Percentiles rank a stretch among this genome's conserved stretches.
Evolutionary conservation across 2,113 vertebrate genomes (phyloP).

Genomic region (Aphyosemion australe): DNA sequence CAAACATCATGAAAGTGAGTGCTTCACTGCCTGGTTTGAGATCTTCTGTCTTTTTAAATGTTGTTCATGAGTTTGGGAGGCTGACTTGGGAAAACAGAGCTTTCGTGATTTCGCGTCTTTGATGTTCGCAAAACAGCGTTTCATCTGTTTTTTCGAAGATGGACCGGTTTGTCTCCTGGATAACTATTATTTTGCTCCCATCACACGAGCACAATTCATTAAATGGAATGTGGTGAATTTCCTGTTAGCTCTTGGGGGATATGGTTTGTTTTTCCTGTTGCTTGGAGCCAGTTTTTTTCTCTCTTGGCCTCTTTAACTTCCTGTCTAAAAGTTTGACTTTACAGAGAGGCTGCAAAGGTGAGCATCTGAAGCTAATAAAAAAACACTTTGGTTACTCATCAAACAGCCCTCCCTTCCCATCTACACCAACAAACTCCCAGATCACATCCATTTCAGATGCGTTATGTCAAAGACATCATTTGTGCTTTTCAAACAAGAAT

Average conservation of each 20-base stretch:
- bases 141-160: conserved; percentile 62
- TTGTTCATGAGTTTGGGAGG: conserved; percentile 20
- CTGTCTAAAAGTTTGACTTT: conserved; percentile 67
- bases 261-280: conserved; percentile 85
- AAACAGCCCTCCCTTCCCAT: conserved; percentile 11
- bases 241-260: conserved; percentile 83
- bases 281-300: conserved; percentile 70
- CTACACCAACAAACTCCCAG: conserved; percentile 37
- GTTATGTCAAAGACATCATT: conserved; percentile 40
- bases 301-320: conserved; percentile 72
- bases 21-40: conserved; percentile 36
- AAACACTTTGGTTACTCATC: conserved; percentile 54
- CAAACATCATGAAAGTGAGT: conserved; percentile 47
- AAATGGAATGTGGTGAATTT: conserved; percentile 82
- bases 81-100: conserved; percentile 28
- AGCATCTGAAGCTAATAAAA: conserved; percentile 62
- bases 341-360: conserved; percentile 67
- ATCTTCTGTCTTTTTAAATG: conserved; percentile 17
- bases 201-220: conserved; percentile 69
- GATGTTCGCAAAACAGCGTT: conserved; percentile 54
- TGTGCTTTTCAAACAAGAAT: conserved; percentile 50
- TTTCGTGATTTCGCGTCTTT: conserved; percentile 23
- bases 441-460: conserved; percentile 40
- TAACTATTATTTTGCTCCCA: conserved; percentile 71
- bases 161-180: conserved; percentile 57